Evolutionary conservation across 2,888 invertebrate species (phyloP).

Genomic region (Rhamphomyia laevipes): DNA sequence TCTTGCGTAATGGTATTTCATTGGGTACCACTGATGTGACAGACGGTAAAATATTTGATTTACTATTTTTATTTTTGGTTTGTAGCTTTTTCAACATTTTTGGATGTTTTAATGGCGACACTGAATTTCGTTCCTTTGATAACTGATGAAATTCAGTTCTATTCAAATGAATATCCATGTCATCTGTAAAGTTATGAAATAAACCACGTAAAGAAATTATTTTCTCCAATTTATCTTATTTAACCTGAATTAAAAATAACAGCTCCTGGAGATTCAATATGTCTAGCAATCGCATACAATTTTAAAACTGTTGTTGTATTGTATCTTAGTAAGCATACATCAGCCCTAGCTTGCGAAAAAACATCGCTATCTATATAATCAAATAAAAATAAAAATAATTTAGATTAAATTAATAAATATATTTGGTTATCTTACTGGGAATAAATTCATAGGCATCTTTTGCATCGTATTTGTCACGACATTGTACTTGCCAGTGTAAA

Average conservation of each 20-base stretch:
- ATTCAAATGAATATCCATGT: conserved; percentile 33
- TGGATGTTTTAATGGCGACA: conserved; percentile 34
- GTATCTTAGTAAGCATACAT: conserved; percentile 57
- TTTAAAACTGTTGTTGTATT: conserved; percentile 55
- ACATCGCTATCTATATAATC: conserved; percentile 31
- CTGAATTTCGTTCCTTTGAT: conserved; percentile 22
- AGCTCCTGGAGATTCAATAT: conserved; percentile 56
- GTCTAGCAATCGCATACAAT: conserved; percentile 49
- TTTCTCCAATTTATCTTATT: background rate
- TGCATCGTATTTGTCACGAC: conserved; percentile 35
- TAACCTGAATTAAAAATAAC: conserved; percentile 59
- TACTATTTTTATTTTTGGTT: conserved; percentile 5
- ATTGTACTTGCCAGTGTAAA: conserved; percentile 62
- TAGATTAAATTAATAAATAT: too few relatives aligned
- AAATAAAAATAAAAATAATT: background rate
- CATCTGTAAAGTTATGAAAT: conserved; percentile 21
- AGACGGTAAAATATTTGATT: background rate
- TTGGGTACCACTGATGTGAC: too few relatives aligned
- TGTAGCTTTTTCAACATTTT: conserved; percentile 34
- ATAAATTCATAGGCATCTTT: conserved; percentile 43
- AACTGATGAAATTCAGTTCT: conserved; percentile 34
- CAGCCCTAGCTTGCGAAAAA: conserved; percentile 39
- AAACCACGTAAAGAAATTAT: background rate
- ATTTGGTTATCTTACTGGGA: conserved; percentile 23
- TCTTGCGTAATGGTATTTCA: too few relatives aligned